These are phyloP conservation scores for Columba janthina DNA, from an alignment of 2,113 vertebrate species.

Conservation along the genomic window DNA sequence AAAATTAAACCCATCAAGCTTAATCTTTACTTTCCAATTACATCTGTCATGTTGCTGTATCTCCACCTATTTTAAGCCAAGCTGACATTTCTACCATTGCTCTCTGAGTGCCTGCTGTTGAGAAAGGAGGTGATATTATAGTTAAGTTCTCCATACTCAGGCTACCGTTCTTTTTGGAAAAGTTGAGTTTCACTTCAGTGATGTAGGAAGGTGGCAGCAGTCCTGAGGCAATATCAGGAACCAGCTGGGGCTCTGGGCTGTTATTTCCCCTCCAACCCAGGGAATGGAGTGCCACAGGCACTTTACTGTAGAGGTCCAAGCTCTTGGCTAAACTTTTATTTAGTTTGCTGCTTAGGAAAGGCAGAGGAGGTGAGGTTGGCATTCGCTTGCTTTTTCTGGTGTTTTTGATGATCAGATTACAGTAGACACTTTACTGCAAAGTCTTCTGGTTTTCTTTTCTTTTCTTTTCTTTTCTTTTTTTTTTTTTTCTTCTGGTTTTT, in stretches of 20 bases:
- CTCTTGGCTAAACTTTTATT: background rate
- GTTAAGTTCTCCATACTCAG: background rate
- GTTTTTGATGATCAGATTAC: background rate
- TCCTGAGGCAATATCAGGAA: background rate
- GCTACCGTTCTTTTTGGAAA: background rate
- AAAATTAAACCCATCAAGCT: background rate
- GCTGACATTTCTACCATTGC: background rate
- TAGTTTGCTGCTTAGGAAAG: background rate
- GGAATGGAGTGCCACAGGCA: background rate
- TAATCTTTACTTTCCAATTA: background rate
- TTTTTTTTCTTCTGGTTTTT: background rate
- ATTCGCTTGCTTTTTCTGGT: background rate
- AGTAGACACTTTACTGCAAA: background rate
- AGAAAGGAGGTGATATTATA: background rate
- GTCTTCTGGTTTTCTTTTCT: background rate
- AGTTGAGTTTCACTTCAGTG: background rate
- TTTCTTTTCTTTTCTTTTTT: too few species aligned
- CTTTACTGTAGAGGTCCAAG: accelerated
- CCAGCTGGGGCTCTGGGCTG: background rate
- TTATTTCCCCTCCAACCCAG: background rate
- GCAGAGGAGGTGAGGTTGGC: background rate
- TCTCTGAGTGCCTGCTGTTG: background rate
- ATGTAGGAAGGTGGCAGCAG: background rate
- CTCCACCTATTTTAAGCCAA: background rate
- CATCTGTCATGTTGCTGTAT: background rate